phyloP scores from a whole-genome alignment of 1,140 invertebrate genomes.

The Kradibia gibbosae region DNA sequence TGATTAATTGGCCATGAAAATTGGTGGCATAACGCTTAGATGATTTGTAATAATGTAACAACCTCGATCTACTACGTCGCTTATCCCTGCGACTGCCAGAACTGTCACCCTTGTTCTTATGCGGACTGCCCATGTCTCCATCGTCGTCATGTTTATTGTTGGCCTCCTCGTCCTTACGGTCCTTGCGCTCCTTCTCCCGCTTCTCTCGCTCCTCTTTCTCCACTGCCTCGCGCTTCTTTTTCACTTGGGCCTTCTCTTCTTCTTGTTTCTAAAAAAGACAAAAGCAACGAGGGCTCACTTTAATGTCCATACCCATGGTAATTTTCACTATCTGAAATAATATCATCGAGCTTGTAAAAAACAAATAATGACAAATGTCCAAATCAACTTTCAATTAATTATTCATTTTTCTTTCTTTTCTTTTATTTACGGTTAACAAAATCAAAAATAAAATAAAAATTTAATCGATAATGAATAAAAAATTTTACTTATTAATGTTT shows the following conservation, averaged over 20 bases:
- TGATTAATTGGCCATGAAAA: not conserved
- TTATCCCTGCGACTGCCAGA: slow-evolving; percentile 68
- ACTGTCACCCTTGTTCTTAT: slow-evolving; percentile 65
- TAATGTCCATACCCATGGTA: not conserved
- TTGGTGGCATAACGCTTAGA: not conserved
- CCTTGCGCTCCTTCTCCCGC: slow-evolving; percentile 64
- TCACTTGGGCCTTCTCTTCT: slow-evolving; percentile 76
- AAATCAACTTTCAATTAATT: slow-evolving; percentile 7
- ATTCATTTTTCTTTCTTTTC: too few relatives aligned
- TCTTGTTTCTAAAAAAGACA: slow-evolving; percentile 79
- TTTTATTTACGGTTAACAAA: slow-evolving; percentile 20
- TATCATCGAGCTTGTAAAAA: slow-evolving; percentile 39
- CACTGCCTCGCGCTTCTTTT: slow-evolving; percentile 73
- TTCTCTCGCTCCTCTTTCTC: slow-evolving; percentile 72
- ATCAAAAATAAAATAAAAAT: slow-evolving; percentile 46
- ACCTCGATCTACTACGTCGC: slow-evolving; percentile 73
- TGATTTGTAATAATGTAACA: slow-evolving; percentile 26
- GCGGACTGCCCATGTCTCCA: slow-evolving; percentile 69
- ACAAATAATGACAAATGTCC: not conserved
- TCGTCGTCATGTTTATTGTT: slow-evolving; percentile 68
- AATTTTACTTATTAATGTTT: not conserved
- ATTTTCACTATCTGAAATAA: slow-evolving; percentile 8
- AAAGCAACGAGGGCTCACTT: slow-evolving; percentile 43
- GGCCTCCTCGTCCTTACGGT: slow-evolving; percentile 63
- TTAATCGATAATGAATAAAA: slow-evolving; percentile 1